Base-by-base conservation (phyloP, 2,113 vertebrate genomes). In the Onychorhynchus coronatus region DNA sequence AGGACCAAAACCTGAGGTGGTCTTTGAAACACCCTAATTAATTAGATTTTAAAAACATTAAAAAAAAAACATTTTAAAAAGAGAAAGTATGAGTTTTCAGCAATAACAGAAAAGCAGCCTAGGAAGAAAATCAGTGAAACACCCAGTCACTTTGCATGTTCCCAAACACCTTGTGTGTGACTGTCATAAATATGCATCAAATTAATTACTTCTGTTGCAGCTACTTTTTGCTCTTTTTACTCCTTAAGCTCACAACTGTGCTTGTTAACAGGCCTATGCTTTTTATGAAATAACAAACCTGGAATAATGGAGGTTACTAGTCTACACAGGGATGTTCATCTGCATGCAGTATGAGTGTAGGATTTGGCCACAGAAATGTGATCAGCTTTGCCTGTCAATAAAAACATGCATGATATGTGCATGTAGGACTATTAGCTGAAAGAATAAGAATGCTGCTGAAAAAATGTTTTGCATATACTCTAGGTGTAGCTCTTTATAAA, bases 101-200 rank as follows among this genome's bases (percentile, higher is more conserved):
- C 0, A 0, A 14, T 2, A 58, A 1, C 8, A 58, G 25, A 53
- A 23, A 1, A 77, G 15, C 22, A 85, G 25, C 15, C 23, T 46
- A 9, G 27, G 35, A 22, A 79, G 6, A 75, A 77, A 82, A 33
- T 31, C 6, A 8, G 20, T 23, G 58, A 55, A 74, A 41, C 8
- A n/a, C 31, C 46, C 41, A 66, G 12, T 14, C 20, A 17, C 5
- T 42, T 46, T 13, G 16, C 8, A 8, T 5, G 11, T 42, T 52
- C 37, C 37, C 50, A 58, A 37, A 41, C 5, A 23, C 28, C 80
- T 82, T 12, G 4, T 33, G 11, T 35, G 18, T 49, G 15, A 8
- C 6, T 25, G 12, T 15, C 9, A 41, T 23, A 11, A 24, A 22
- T 59, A 46, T 15, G 2, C 7, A 53, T 19, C 33, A 27, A 52